phyloP scores from a whole-genome alignment of 2,797 vertebrate species.

The Xenentodon cancila region DNA sequence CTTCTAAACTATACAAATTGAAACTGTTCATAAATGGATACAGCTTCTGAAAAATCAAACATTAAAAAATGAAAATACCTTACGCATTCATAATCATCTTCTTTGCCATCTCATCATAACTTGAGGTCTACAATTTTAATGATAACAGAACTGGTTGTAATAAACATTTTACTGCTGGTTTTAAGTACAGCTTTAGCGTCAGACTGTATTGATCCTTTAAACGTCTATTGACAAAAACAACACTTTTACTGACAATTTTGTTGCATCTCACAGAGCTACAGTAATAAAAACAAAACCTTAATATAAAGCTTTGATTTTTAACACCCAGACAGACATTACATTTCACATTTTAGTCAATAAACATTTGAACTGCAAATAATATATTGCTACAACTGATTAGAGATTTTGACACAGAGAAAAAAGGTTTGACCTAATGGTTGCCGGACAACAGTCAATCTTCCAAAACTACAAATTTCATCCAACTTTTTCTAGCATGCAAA shows the following conservation, averaged over 20 bases:
- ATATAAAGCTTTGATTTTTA: conserved; percentile 12
- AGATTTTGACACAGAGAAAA: neutral
- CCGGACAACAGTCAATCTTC: neutral
- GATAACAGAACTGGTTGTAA: too few species aligned
- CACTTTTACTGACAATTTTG: conserved; percentile 35
- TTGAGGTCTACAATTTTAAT: too few species aligned
- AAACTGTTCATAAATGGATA: too few species aligned
- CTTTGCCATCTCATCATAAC: too few species aligned
- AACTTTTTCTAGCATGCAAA: conserved; percentile 1
- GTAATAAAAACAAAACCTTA: conserved; percentile 4
- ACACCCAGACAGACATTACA: neutral
- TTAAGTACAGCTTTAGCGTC: conserved; percentile 14
- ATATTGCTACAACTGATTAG: neutral
- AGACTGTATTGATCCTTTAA: conserved; percentile 52
- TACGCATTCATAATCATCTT: too few species aligned
- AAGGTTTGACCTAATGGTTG: conserved; percentile 7
- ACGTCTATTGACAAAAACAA: conserved; percentile 25
- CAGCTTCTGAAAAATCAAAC: too few species aligned
- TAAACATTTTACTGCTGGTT: neutral
- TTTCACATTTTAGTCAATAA: neutral
- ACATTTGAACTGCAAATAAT: neutral
- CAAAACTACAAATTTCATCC: conserved; percentile 3
- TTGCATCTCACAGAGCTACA: neutral
- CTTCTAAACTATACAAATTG: too few species aligned
- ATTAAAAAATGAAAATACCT: too few species aligned